phyloP scores from a whole-genome alignment of 2,888 invertebrate genomes.

The Tipula vernalis region DNA sequence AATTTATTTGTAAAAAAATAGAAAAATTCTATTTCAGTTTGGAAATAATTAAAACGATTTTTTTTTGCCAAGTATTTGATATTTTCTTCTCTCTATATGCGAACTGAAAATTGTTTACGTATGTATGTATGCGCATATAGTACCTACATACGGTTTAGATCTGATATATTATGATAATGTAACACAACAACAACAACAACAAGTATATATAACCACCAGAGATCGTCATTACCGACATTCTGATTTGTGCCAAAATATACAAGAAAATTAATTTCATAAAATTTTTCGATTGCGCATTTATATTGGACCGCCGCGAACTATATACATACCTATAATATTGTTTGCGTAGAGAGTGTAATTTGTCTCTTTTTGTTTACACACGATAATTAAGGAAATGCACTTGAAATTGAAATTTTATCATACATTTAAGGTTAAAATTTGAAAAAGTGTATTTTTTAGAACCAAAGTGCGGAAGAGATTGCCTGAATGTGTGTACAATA shows the following conservation, averaged over 20 bases:
- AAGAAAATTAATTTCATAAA: neutral
- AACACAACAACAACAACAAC: neutral
- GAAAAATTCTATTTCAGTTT: conserved; percentile 6
- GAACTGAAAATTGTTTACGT: neutral
- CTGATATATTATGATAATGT: neutral
- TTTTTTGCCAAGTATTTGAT: conserved; percentile 8
- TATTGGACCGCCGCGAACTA: neutral
- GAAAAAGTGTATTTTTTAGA: neutral
- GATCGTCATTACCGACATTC: neutral
- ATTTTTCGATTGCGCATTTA: neutral
- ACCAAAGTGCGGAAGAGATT: neutral
- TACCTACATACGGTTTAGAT: neutral
- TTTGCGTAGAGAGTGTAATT: neutral
- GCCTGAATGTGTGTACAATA: neutral
- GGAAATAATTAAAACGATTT: neutral
- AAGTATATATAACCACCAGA: neutral
- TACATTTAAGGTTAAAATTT: neutral
- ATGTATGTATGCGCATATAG: neutral
- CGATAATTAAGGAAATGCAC: neutral
- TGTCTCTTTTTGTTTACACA: neutral
- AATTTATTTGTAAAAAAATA: neutral
- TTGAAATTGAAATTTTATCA: neutral
- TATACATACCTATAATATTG: neutral
- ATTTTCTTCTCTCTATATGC: neutral
- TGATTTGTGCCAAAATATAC: neutral